Evolutionary conservation across 2,797 vertebrate species (phyloP), one percentile per base, ranked within the genome.

Genomic region (Schizopygopsis malacanthus): DNA sequence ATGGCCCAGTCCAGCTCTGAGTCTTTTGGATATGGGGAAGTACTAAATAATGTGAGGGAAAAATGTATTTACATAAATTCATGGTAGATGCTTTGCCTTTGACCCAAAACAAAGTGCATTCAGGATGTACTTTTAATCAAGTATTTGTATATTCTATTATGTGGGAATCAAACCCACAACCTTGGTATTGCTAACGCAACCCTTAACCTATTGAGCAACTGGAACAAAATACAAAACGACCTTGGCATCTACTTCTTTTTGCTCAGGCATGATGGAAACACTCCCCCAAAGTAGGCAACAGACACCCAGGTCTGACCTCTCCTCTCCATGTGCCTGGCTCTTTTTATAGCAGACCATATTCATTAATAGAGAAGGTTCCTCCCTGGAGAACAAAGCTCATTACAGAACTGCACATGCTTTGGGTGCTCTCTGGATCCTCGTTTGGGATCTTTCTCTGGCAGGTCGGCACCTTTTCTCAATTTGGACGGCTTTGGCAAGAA

Each of bases 351-450:
- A 45, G 77, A 63, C 80, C 88, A 85, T 80, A 76, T 88, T 84
- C 88, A 87, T 91, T 90, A 90, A 92, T 90, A 91, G 85, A 87
- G 81, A 90, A 86, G 61, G 11, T 20, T 47, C 39, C 95, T 93
- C 91, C 81, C 76, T 93, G 94, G 95, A 95, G 90, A 80, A 90
- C 81, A 89, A 93, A 87, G 92, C 94, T 96, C 95, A 96, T 96
- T 96, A 95, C 92, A 91, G 90, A 90, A 90, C 89, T 89, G 90
- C 88, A 73, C 84, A 88, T 93, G 92, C 93, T 86, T 83, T 93
- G 92, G 94, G 91, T 85, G 87, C 86, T 73, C 82, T 83, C 37
- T 69, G 65, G 78, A 80, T 85, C 43, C 86, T 90, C 84, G 79
- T 86, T 84, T 88, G 87, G 82, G 89, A 86, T 88, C 76, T 79